These are phyloP conservation scores for Cylas formicarius DNA, from an alignment of 1,140 invertebrate genomes.

Conservation along the genomic window DNA sequence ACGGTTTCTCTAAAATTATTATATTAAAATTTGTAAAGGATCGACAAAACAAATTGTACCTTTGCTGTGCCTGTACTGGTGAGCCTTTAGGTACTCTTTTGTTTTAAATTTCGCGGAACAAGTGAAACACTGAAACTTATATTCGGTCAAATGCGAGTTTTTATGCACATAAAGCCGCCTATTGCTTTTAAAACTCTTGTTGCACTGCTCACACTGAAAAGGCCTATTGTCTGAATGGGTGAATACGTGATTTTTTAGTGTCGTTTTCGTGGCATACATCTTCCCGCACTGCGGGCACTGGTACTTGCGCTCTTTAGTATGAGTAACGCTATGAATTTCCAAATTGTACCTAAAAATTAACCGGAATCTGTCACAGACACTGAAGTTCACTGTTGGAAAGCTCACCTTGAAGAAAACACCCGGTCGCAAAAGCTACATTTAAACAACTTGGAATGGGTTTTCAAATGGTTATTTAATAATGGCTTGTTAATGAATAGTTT, in stretches of 20 bases:
- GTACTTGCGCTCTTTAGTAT: constrained; percentile 28
- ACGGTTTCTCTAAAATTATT: constrained; percentile 20
- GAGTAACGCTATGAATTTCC: constrained; percentile 28
- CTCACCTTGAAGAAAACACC: constrained; percentile 27
- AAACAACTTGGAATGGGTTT: constrained; percentile 31
- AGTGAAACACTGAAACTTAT: constrained; percentile 29
- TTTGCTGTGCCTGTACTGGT: constrained; percentile 30
- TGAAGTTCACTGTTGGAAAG: background rate
- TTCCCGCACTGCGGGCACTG: constrained; percentile 30
- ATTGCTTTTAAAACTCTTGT: constrained; percentile 30
- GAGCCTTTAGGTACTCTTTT: constrained; percentile 31
- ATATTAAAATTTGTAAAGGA: constrained; percentile 1
- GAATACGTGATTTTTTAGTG: constrained; percentile 27
- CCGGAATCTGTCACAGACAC: background rate
- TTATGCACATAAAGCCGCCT: constrained; percentile 31
- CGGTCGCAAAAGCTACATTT: constrained; percentile 30
- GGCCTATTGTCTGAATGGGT: constrained; percentile 26
- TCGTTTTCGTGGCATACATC: constrained; percentile 26
- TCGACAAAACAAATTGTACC: constrained; percentile 7
- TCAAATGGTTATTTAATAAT: constrained; percentile 29
- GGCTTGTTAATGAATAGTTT: constrained; percentile 31
- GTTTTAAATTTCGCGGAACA: constrained; percentile 29
- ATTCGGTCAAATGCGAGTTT: constrained; percentile 27
- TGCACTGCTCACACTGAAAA: constrained; percentile 28
- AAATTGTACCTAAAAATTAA: constrained; percentile 27